Percentiles rank a stretch among this genome's conserved stretches.
Evolutionary conservation across 2,797 vertebrate genomes (phyloP).

Genomic region (Pachyuromys duprasi): DNA sequence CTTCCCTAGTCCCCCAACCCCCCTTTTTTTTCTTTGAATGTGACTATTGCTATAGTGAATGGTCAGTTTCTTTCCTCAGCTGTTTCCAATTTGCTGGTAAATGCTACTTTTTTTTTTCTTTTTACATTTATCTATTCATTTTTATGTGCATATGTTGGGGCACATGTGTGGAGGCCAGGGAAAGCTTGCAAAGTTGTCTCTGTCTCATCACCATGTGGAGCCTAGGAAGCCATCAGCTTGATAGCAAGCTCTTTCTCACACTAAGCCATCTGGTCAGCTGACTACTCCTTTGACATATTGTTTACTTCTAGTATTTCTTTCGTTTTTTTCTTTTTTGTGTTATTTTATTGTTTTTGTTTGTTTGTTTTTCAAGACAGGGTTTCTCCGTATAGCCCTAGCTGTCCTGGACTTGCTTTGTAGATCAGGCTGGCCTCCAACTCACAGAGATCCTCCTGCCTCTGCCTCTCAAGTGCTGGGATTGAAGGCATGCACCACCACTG

Average conservation of each 20-base stretch:
- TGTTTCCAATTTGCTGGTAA: not conserved
- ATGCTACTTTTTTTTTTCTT: not conserved
- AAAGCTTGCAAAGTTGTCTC: not conserved
- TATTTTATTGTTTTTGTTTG: not conserved
- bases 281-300: not conserved
- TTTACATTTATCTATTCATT: not conserved
- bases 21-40: not conserved
- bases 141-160: too few relatives aligned
- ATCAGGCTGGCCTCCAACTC: too few relatives aligned
- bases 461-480: too few relatives aligned
- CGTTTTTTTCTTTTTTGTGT: not conserved
- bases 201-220: not conserved
- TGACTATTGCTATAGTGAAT: not conserved
- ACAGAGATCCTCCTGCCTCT: too few relatives aligned
- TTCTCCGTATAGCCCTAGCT: too few relatives aligned
- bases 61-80: not conserved
- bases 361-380: too few relatives aligned
- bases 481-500: too few relatives aligned
- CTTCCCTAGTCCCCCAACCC: not conserved
- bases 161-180: not conserved
- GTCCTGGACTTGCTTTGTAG: too few relatives aligned
- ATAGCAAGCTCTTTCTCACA: not conserved
- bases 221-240: rapidly evolving
- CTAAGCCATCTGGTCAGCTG: not conserved
- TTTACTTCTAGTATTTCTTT: not conserved